Evolutionary conservation across 2,797 vertebrate species (phyloP).

Genomic region (Alosa sapidissima): DNA sequence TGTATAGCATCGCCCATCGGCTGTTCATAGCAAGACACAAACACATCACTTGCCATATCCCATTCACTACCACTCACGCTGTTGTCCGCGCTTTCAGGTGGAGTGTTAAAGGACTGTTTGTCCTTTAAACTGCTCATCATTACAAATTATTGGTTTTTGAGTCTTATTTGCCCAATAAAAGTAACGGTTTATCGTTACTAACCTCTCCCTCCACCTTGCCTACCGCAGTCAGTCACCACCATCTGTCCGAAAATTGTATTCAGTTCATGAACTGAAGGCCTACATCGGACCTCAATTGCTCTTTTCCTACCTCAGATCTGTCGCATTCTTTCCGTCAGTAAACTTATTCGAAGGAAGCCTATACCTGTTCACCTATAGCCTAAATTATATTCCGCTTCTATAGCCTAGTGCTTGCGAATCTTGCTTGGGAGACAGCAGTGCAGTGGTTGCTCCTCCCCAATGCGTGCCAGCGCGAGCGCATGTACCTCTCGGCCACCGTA

Average conservation of each 20-base stretch:
- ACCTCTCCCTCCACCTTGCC: conserved; percentile 34
- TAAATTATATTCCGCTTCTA: conserved; percentile 9
- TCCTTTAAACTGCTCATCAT: conserved; percentile 62
- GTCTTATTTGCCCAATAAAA: conserved; percentile 30
- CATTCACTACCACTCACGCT: conserved; percentile 73
- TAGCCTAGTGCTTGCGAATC: conserved; percentile 11
- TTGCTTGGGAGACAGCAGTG: conserved; percentile 19
- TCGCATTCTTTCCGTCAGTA: background rate
- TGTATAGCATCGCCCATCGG: conserved; percentile 50
- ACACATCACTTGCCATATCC: conserved; percentile 75
- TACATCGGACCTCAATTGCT: background rate
- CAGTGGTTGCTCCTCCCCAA: conserved; percentile 38
- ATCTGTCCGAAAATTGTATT: conserved; percentile 49
- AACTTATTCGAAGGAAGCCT: background rate
- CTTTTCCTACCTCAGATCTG: background rate
- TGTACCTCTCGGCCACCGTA: conserved; percentile 48
- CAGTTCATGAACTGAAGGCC: background rate
- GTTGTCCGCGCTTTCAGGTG: conserved; percentile 69
- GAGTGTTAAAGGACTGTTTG: conserved; percentile 48
- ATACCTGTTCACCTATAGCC: background rate
- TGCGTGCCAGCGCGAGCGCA: conserved; percentile 26
- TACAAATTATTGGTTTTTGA: conserved; percentile 33
- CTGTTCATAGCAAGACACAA: conserved; percentile 64
- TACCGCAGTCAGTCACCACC: conserved; percentile 50
- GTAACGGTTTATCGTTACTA: conserved; percentile 37